Evolutionary conservation across 2,888 invertebrate species (phyloP), one percentile per base, ranked within the genome.

Genomic region (Eupithecia inturbata): DNA sequence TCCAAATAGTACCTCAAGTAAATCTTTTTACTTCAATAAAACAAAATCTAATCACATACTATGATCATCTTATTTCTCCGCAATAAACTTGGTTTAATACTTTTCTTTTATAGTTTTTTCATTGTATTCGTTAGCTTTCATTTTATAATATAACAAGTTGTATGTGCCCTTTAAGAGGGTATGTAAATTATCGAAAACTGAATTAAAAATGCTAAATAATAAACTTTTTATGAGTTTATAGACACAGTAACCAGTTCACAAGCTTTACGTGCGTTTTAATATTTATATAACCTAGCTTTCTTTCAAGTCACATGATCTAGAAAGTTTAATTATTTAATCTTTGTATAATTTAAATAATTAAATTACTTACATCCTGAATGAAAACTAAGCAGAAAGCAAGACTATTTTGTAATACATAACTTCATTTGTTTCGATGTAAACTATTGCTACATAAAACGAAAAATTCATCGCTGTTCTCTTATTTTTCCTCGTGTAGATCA

Each of bases 401-500:
- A n/a, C n/a, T n/a, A n/a, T n/a, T 49, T 49, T 49, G 49, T 4
- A 9, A 49, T 10, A 53, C 10, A 53, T 53, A 0, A 22, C 1
- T 49, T n/a, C 2, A 53, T 53, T 53, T 22, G 22, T 22, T 53
- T 10, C 1, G 45, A 45, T 45, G 36, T 22, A 53, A 22, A 53
- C 10, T 19, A 16, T 53, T 49, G 1, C 1, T 53, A 22, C 22
- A 53, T 53, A 22, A 4, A 14, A 14, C 57, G 57, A 57, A 57
- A 22, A 57, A 4, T 7, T 26, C 22, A 4, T 57, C 12, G 4
- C 12, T 57, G 5, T 57, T 3, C 12, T 53, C 26, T 66, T 39
- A 66, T 41, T 41, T 66, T 39, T 62, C 36, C 49, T 53, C 49
- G 31, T 68, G 68, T n/a, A n/a, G n/a, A n/a, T n/a, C n/a, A n/a